Evolutionary conservation across 2,888 invertebrate genomes (phyloP), one percentile per base, ranked within the genome.

Genomic region (Drosophila longiperda): DNA sequence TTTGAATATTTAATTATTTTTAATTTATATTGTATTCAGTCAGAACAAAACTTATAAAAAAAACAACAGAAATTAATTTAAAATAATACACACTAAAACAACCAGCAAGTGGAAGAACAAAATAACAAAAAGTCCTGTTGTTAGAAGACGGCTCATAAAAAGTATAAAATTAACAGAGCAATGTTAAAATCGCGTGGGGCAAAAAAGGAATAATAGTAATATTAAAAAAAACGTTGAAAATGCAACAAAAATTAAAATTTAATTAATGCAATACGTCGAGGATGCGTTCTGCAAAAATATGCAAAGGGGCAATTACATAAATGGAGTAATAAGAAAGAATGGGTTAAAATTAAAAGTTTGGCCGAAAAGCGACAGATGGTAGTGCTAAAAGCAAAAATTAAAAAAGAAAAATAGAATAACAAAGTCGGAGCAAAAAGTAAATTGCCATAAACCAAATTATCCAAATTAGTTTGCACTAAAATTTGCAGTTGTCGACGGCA

Each of bases 381-480:
- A 67, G 63, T 50, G 23, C n/a, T 12, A 34, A 50, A 50, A 55
- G 70, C 70, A 54, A 58, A 74, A 70, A 15, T 42, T 6, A 62
- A 17, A 20, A 32, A 73, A 80, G 75, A 50, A 50, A 50, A 61
- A 50, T 58, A n/a, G 26, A 38, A 73, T 78, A 73, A 52, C 38
- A 49, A 52, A 58, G 62, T 59, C 59, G 20, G 66, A 26, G 50
- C 34, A 69, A 75, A 57, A 68, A 45, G 75, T 67, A 79, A 85
- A 85, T 81, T 83, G 75, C 76, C 69, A 73, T 66, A 79, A 85
- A 83, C 84, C 75, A 85, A 85, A 89, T 85, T 89, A 83, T 81
- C 84, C 75, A 87, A 89, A 85, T 89, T 85, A 85, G 87, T 87
- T 74, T 79, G 73, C 78, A 77, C 81, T 80, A 85, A 80, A 88